Evolutionary conservation across 2,797 vertebrate genomes (phyloP).

Genomic region (Furcifer pardalis): DNA sequence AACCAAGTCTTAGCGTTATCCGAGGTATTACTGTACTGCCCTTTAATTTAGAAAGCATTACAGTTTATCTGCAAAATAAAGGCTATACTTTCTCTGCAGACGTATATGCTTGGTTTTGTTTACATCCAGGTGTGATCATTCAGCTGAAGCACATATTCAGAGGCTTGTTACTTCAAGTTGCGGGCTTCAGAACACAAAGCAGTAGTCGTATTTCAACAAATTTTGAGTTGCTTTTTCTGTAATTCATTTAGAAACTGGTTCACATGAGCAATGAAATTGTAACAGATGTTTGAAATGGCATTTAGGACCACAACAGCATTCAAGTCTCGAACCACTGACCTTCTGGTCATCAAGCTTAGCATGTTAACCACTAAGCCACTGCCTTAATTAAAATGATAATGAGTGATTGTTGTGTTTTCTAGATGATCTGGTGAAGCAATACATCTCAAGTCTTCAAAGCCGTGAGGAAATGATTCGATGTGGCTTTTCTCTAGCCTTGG

Average conservation of each 20-base stretch:
- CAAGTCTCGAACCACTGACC: too few relatives aligned
- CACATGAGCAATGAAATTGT: neutral
- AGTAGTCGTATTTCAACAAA: too few relatives aligned
- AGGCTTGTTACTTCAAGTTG: neutral
- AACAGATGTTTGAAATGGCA: neutral
- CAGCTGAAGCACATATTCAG: neutral
- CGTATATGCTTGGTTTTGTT: neutral
- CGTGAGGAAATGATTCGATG: conserved; percentile 86
- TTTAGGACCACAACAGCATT: too few relatives aligned
- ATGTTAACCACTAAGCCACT: too few relatives aligned
- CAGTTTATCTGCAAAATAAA: neutral
- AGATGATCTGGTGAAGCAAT: conserved; percentile 85
- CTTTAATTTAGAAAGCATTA: neutral
- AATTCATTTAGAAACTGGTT: neutral
- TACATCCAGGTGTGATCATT: neutral
- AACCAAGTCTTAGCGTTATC: too few relatives aligned
- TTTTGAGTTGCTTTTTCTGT: too few relatives aligned
- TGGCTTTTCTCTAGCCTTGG: conserved; percentile 89
- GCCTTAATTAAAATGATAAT: too few relatives aligned
- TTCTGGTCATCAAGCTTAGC: too few relatives aligned
- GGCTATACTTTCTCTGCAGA: neutral
- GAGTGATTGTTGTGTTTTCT: conserved; percentile 26
- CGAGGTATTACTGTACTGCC: too few relatives aligned
- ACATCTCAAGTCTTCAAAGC: conserved; percentile 81
- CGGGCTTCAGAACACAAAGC: too few relatives aligned